Evolutionary conservation across 2,797 vertebrate species (phyloP).

Genomic region (Neoniphon sammara): DNA sequence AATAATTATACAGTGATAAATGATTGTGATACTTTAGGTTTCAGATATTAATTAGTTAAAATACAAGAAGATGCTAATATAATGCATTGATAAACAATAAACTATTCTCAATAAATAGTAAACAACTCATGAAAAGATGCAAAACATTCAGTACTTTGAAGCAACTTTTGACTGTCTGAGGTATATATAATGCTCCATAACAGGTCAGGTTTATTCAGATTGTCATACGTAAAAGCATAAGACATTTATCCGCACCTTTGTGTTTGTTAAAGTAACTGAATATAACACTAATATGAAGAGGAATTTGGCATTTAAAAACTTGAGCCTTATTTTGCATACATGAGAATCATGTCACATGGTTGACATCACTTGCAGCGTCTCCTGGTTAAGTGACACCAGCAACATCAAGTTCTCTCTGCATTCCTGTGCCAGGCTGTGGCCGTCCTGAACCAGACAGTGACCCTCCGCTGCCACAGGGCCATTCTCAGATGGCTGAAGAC

Average conservation of each 20-base stretch:
- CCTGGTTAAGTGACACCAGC: constrained; percentile 88
- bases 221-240: background rate
- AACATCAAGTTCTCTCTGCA: constrained; percentile 88
- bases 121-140: constrained; percentile 5
- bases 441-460: background rate
- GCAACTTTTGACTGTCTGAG: constrained; percentile 35
- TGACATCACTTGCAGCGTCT: constrained; percentile 77
- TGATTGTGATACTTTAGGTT: background rate
- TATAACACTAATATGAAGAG: background rate
- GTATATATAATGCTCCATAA: constrained; percentile 24
- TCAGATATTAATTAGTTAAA: background rate
- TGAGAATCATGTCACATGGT: constrained; percentile 44
- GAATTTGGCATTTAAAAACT: constrained; percentile 15
- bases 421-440: constrained; percentile 75
- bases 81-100: constrained; percentile 19
- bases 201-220: background rate
- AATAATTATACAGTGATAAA: constrained; percentile 27
- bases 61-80: constrained; percentile 39
- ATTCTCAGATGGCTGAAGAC: background rate
- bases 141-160: constrained; percentile 38
- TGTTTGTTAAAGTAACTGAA: constrained; percentile 7
- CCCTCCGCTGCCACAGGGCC: background rate
- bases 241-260: background rate
- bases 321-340: background rate
- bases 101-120: constrained; percentile 34